Conservation (phyloP, 2,888 invertebrate genomes). For the Tachystola acroxantha region DNA sequence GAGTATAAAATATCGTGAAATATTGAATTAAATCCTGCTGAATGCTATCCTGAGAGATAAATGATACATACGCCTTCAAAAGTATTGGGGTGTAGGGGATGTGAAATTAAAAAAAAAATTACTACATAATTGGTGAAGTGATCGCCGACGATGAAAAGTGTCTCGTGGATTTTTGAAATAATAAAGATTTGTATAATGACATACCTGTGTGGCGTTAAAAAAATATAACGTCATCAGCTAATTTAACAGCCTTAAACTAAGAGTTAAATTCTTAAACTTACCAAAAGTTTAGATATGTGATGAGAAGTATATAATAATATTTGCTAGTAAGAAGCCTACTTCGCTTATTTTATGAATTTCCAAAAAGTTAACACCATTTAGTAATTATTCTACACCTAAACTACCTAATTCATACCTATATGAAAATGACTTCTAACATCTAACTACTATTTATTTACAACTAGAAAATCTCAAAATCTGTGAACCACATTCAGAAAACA, state of each 20-base stretch:
- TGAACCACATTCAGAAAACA: background rate
- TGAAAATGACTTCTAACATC: background rate
- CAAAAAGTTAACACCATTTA: conserved; percentile 2
- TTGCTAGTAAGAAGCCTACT: too few relatives aligned
- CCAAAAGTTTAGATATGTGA: background rate
- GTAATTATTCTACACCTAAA: background rate
- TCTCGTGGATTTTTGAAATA: too few relatives aligned
- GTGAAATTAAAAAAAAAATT: conserved; percentile 6
- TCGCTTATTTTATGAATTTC: background rate
- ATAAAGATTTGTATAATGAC: too few relatives aligned
- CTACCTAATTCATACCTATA: background rate
- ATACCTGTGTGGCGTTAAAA: too few relatives aligned
- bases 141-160: too few relatives aligned
- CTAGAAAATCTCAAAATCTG: background rate
- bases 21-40: too few relatives aligned
- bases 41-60: conserved; percentile 1
- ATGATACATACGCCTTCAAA: background rate
- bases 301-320: background rate
- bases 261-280: too few relatives aligned
- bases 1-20: too few relatives aligned
- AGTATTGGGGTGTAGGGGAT: background rate
- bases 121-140: too few relatives aligned
- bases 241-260: too few relatives aligned
- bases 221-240: too few relatives aligned
- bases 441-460: background rate